A percentile compares a stretch with the other conserved stretches of the same genome.
phyloP scores from a whole-genome alignment of 2,888 invertebrate genomes.

The Acanthosepion pharaonis region DNA sequence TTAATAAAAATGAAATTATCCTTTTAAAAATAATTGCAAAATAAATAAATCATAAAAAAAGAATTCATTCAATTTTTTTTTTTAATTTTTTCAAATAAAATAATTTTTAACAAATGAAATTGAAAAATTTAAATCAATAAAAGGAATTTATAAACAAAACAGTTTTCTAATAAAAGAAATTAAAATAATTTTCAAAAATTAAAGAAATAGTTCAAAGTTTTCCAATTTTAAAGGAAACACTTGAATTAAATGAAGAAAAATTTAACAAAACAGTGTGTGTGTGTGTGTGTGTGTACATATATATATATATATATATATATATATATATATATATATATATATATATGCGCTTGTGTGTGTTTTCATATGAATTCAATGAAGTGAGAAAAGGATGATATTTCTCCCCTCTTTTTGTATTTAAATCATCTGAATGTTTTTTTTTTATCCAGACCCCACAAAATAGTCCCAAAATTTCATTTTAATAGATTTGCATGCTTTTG shows the following conservation, averaged over 20 bases:
- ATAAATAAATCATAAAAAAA: no score
- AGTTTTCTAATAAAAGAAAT: not conserved
- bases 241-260: not conserved
- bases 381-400: not conserved
- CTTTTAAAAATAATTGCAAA: no score
- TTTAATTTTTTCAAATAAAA: no score
- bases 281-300: no score
- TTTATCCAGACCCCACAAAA: conserved; percentile 3
- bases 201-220: not conserved
- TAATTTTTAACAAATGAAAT: not conserved
- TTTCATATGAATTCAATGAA: not conserved
- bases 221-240: not conserved
- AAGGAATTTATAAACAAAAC: not conserved
- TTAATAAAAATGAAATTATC: no score
- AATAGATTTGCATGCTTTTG: not conserved
- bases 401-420: not conserved
- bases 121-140: not conserved
- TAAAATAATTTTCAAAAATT: not conserved
- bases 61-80: no score
- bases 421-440: not conserved
- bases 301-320: no score
- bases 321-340: no score
- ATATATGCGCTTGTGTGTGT: no score
- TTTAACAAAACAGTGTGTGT: no score
- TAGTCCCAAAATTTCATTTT: not conserved